These are phyloP conservation scores for Zalophus californianus DNA, from an alignment of 2,797 vertebrate genomes.

Conservation along the genomic window DNA sequence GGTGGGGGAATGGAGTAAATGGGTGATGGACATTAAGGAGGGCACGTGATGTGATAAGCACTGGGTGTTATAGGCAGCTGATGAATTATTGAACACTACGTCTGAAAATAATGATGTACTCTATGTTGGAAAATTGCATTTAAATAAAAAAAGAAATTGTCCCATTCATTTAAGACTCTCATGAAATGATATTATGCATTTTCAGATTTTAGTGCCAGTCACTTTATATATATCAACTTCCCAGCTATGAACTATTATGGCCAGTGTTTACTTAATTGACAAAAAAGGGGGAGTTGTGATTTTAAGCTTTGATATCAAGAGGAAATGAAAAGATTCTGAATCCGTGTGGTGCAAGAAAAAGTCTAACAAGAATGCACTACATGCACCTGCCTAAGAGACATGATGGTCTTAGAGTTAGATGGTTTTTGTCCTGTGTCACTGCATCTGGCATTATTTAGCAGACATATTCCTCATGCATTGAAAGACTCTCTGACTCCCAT, in stretches of 20 bases:
- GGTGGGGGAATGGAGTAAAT: too few species aligned
- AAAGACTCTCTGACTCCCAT: not conserved
- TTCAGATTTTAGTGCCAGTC: not conserved
- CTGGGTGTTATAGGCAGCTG: too few species aligned
- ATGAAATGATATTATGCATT: not conserved
- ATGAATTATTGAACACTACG: too few species aligned
- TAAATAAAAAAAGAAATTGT: not conserved
- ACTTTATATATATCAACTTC: not conserved
- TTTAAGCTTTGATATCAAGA: not conserved
- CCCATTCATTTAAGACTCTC: not conserved
- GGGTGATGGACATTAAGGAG: too few species aligned
- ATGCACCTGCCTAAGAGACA: not conserved
- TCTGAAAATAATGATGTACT: too few species aligned
- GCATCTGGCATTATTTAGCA: not conserved
- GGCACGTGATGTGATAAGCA: too few species aligned
- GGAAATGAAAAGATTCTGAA: not conserved
- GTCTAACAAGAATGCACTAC: not conserved
- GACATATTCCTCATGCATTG: not conserved
- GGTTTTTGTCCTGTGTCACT: not conserved
- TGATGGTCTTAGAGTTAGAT: not conserved
- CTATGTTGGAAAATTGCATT: too few species aligned
- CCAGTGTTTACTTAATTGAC: not conserved
- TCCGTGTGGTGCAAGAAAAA: not conserved
- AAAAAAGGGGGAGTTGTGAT: not conserved
- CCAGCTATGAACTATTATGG: not conserved